These are phyloP conservation scores for Ischnura elegans DNA, from an alignment of 2,888 invertebrate species.

Conservation along the genomic window DNA sequence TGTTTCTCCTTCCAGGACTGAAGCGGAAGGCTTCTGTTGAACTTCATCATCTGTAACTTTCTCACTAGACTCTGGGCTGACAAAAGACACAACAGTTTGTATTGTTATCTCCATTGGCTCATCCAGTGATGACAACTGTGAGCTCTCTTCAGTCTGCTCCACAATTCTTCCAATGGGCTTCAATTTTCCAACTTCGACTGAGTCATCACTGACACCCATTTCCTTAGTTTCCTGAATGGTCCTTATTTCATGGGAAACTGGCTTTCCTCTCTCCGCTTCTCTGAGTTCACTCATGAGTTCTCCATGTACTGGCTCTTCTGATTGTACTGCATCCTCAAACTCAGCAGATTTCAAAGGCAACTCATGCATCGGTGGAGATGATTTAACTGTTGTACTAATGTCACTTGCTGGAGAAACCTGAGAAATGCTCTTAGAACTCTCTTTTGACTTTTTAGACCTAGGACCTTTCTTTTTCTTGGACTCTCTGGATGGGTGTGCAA, in stretches of 20 bases:
- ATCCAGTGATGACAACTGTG: not conserved
- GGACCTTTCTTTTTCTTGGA: slow-evolving; percentile 76
- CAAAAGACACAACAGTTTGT: slow-evolving; percentile 39
- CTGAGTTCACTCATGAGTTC: not conserved
- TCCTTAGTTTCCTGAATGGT: not conserved
- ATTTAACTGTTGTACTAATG: not conserved
- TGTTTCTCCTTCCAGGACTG: slow-evolving; percentile 78
- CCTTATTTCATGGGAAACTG: not conserved
- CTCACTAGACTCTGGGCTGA: slow-evolving; percentile 74
- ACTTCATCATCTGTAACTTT: slow-evolving; percentile 75
- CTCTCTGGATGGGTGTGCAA: slow-evolving; percentile 75
- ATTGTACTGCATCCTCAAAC: not conserved
- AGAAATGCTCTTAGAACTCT: not conserved
- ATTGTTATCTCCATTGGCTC: slow-evolving; percentile 58
- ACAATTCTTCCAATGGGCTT: not conserved
- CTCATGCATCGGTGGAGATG: not conserved
- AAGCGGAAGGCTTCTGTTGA: slow-evolving; percentile 75
- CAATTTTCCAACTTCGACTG: not conserved
- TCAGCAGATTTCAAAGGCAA: not conserved
- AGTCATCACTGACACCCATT: not conserved
- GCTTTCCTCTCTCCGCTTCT: not conserved
- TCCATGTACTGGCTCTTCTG: not conserved
- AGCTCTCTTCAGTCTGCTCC: not conserved
- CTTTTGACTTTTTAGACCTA: slow-evolving; percentile 77
- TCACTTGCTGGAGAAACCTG: slow-evolving; percentile 7